Percentiles rank a stretch among this genome's conserved stretches.
Conservation (phyloP, 2,888 invertebrate genomes). For the Melanostoma scalare region DNA sequence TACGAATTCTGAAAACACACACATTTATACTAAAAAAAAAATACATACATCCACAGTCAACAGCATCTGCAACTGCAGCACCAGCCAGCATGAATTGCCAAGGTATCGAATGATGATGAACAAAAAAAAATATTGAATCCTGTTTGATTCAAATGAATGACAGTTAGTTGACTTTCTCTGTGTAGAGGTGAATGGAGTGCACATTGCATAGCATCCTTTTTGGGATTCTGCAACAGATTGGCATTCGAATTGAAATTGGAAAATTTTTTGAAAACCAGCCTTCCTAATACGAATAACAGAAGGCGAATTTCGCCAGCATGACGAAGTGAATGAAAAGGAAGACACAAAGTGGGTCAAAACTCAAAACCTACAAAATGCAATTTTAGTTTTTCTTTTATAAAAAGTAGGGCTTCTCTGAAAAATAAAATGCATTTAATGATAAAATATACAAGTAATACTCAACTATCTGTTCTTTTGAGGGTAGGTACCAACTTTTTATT, state of each 20-base stretch:
- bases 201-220: slow-evolving; percentile 41
- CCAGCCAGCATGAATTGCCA: background rate
- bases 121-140: slow-evolving; percentile 20
- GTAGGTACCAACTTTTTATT: too few species aligned
- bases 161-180: slow-evolving; percentile 61
- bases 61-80: slow-evolving; percentile 34
- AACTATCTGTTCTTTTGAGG: too few species aligned
- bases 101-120: slow-evolving; percentile 53
- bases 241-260: slow-evolving; percentile 68
- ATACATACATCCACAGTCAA: slow-evolving; percentile 17
- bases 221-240: slow-evolving; percentile 67
- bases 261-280: slow-evolving; percentile 39
- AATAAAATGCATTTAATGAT: too few species aligned
- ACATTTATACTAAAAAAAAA: background rate
- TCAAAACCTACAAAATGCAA: too few species aligned
- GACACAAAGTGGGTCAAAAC: too few species aligned
- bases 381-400: too few species aligned
- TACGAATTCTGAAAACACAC: slow-evolving; percentile 21
- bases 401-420: too few species aligned
- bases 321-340: too few species aligned
- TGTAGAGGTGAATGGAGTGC: slow-evolving; percentile 35
- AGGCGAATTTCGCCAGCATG: slow-evolving; percentile 20
- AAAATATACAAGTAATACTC: too few species aligned
- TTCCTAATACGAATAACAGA: background rate
- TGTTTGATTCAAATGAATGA: slow-evolving; percentile 47